These are phyloP conservation scores for Manis pentadactyla DNA, from an alignment of 2,797 vertebrate genomes.

Conservation along the genomic window DNA sequence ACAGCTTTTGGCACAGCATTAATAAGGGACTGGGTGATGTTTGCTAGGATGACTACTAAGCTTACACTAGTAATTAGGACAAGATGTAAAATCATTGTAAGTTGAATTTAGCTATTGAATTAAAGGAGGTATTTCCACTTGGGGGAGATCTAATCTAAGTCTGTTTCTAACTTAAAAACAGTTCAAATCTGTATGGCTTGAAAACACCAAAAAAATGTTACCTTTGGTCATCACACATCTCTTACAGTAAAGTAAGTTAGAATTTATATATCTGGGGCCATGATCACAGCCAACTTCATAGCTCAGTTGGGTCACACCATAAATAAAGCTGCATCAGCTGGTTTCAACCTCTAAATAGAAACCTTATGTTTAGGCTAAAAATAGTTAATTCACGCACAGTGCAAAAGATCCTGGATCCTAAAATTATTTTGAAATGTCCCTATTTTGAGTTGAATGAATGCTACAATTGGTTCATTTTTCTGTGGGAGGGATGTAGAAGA, in stretches of 20 bases:
- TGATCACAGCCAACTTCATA: not conserved
- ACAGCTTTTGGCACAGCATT: fast-evolving
- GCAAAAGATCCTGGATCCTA: not conserved
- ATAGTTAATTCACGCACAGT: not conserved
- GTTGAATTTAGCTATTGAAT: not conserved
- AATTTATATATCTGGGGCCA: not conserved
- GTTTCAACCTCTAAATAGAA: conserved; percentile 25
- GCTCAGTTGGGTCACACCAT: not conserved
- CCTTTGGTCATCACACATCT: not conserved
- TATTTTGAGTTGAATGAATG: not conserved
- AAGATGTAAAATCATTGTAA: not conserved
- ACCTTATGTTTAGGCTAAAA: conserved; percentile 24
- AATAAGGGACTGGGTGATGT: not conserved
- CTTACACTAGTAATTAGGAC: not conserved
- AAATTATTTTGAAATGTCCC: not conserved
- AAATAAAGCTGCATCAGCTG: not conserved
- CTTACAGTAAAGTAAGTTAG: not conserved
- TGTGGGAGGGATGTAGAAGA: not conserved
- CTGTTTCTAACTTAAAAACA: not conserved
- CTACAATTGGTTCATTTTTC: not conserved
- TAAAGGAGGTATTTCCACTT: not conserved
- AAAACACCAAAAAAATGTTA: not conserved
- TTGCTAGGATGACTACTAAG: not conserved
- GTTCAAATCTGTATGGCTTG: not conserved
- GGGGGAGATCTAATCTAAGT: not conserved